These are phyloP conservation scores for Myotis planiceps DNA, from an alignment of 2,797 vertebrate genomes.

Conservation along the genomic window DNA sequence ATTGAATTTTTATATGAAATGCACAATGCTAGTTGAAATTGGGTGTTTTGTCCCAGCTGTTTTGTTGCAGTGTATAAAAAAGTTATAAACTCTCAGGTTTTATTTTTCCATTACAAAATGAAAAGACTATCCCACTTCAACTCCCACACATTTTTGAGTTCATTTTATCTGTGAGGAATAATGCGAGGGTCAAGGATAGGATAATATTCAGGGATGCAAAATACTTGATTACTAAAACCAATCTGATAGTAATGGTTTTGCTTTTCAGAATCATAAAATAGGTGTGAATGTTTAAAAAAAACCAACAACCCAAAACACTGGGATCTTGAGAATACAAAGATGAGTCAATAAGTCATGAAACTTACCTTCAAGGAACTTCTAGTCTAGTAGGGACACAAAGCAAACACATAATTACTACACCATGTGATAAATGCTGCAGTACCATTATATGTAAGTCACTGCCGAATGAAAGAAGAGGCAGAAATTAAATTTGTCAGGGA, in stretches of 20 bases:
- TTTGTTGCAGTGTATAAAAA: background rate
- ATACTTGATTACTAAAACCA: background rate
- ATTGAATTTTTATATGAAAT: background rate
- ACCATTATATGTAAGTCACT: background rate
- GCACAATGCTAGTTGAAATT: background rate
- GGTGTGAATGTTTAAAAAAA: conserved; percentile 14
- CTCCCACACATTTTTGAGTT: background rate
- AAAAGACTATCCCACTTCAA: background rate
- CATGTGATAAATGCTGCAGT: background rate
- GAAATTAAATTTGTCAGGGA: background rate
- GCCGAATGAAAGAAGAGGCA: background rate
- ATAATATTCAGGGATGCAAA: background rate
- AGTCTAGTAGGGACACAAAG: background rate
- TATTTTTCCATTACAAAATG: conserved; percentile 38
- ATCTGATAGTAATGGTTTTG: background rate
- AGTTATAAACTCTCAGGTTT: background rate
- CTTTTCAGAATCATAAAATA: conserved; percentile 18
- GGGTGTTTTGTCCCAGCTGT: background rate
- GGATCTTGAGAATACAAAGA: background rate
- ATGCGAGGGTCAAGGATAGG: background rate
- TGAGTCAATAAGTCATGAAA: background rate
- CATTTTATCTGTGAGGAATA: background rate
- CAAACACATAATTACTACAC: background rate
- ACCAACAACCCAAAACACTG: background rate
- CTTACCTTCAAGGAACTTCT: background rate